These are phyloP conservation scores for Eudorcas thomsonii DNA, from an alignment of 2,113 vertebrate species.

Conservation along the genomic window DNA sequence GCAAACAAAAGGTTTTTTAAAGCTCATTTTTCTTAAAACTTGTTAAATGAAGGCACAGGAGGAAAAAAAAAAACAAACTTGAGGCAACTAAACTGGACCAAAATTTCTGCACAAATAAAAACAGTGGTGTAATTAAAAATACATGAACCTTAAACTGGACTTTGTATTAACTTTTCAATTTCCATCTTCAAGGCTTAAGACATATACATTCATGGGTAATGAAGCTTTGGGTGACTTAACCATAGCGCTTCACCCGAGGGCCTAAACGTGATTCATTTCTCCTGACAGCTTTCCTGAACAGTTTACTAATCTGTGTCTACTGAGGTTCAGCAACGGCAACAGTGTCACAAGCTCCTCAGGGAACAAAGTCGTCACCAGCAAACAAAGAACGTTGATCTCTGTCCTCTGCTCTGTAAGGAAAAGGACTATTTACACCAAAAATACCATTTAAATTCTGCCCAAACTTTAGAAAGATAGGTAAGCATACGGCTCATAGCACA, in stretches of 20 bases:
- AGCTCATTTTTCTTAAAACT: slow-evolving; percentile 46
- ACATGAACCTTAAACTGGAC: background rate
- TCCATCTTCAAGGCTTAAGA: background rate
- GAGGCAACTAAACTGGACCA: background rate
- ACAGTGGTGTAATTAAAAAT: background rate
- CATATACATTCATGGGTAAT: background rate
- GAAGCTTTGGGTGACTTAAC: background rate
- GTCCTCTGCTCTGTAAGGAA: background rate
- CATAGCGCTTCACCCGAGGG: background rate
- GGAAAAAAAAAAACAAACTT: background rate
- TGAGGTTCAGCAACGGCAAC: background rate
- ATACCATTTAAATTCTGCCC: background rate
- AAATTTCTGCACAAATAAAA: background rate
- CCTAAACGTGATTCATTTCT: background rate
- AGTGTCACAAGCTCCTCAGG: background rate
- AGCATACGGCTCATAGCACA: background rate
- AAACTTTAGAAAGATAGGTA: background rate
- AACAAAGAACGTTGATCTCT: slow-evolving; percentile 11
- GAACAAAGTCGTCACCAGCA: background rate
- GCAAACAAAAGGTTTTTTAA: slow-evolving; percentile 51
- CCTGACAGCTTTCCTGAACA: background rate
- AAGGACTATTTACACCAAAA: slow-evolving; percentile 41
- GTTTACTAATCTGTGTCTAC: background rate
- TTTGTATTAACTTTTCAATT: slow-evolving; percentile 12
- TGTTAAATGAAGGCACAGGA: background rate